Evolutionary conservation across 2,113 vertebrate species (phyloP), one percentile per base, ranked within the genome.

Genomic region (Colistium nudipinnis): DNA sequence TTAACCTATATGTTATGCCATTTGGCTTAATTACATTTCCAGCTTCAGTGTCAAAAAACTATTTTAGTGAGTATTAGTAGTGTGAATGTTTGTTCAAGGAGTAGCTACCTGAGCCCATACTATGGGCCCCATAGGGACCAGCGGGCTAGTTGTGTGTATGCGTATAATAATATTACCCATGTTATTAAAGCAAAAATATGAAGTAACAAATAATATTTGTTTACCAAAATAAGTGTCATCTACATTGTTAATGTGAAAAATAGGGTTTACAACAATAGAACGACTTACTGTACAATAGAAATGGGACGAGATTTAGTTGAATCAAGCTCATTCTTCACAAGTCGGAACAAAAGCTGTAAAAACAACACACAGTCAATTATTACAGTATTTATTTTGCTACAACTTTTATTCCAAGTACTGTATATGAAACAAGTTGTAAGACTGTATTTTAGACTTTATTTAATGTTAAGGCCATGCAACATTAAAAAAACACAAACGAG

Each of bases 241-340:
- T 6, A 43, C 1, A 7, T 19, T 48, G 22, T 24, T 38, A 17
- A 20, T 20, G 20, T 10, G 4, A 14, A 7, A 3, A 60, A 17
- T 10, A 43, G 13, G 17, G 22, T 22, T 10, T 16, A 8, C 2
- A 13, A 62, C 6, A 30, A 12, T 5, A 36, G 2, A 4, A 33
- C 13, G 38, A 92, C 92, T 93, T 62, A 93, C 92, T 92, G 78
- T 6, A 91, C 82, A 48, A 81, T 20, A 0, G 75, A 75, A 64
- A 85, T 86, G 7, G 90, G 85, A 16, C 7, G 76, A 41, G 84
- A 51, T 57, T 88, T 89, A 19, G 45, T 45, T 17, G 84, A 88
- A 25, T 39, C 6, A 64, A 92, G 61, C 73, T 93, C 92, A 62
- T 93, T 91, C 1, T 24, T 41, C 74, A 93, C 91, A 2, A 93